Evolutionary conservation across 1,140 invertebrate genomes (phyloP).

Genomic region (Conopomorpha cramerella): DNA sequence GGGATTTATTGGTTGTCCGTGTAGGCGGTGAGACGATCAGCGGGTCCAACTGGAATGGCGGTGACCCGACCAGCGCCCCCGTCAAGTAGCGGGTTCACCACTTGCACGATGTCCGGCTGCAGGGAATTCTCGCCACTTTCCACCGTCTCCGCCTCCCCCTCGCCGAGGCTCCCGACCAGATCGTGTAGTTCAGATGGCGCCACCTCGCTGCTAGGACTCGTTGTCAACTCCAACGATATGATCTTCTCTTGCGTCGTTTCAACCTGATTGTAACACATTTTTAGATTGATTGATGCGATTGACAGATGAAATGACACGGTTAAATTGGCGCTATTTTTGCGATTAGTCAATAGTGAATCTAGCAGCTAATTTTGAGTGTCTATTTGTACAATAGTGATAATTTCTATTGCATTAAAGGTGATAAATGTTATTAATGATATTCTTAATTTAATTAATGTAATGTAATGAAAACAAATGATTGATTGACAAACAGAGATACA

Average conservation of each 20-base stretch:
- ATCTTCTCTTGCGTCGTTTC: conserved; percentile 88
- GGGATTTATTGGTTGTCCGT: too few relatives aligned
- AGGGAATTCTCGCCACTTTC: conserved; percentile 48
- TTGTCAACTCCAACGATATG: conserved; percentile 80
- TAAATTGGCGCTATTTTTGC: too few relatives aligned
- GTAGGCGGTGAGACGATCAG: conserved; percentile 30
- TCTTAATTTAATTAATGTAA: too few relatives aligned
- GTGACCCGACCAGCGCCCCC: conserved; percentile 46
- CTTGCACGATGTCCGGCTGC: conserved; percentile 55
- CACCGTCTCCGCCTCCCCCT: conserved; percentile 41
- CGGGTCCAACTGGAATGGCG: conserved; percentile 48
- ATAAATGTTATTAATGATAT: too few relatives aligned
- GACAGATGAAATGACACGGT: too few relatives aligned
- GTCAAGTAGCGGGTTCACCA: conserved; percentile 53
- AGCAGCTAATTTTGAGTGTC: too few relatives aligned
- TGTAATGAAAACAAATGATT: too few relatives aligned
- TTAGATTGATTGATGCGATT: too few relatives aligned
- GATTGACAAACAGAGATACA: too few relatives aligned
- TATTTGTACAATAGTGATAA: too few relatives aligned
- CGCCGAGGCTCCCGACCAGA: conserved; percentile 46
- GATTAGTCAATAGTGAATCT: too few relatives aligned
- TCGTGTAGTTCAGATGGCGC: conserved; percentile 55
- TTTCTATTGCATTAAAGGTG: too few relatives aligned
- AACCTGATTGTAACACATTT: conserved; percentile 71
- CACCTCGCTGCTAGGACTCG: conserved; percentile 63